A percentile compares a stretch with the other conserved stretches of the same genome.
These are phyloP conservation scores for Zygogramma bicolorata DNA, from an alignment of 2,888 invertebrate species.

Conservation along the genomic window DNA sequence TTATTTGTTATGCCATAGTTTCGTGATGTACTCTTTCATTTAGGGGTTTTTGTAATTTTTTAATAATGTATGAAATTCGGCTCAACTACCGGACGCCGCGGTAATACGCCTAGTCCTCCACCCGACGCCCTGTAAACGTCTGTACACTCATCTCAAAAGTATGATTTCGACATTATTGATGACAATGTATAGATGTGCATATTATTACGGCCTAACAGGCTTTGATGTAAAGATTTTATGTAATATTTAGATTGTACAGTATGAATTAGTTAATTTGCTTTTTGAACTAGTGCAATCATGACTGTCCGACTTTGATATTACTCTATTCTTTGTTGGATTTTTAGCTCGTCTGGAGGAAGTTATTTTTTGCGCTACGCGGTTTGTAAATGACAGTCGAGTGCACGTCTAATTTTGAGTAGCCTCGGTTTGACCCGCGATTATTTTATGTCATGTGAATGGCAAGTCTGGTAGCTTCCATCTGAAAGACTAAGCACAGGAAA, in stretches of 20 bases:
- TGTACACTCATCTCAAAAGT: constrained; percentile 53
- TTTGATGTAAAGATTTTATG: constrained; percentile 62
- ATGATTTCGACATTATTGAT: constrained; percentile 46
- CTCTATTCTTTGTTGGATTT: constrained; percentile 39
- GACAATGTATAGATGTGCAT: constrained; percentile 60
- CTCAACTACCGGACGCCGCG: background rate
- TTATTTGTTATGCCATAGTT: constrained; percentile 52
- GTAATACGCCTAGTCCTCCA: background rate
- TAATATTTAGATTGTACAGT: constrained; percentile 63
- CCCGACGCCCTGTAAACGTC: constrained; percentile 38
- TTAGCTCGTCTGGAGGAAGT: constrained; percentile 15
- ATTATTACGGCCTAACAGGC: constrained; percentile 58
- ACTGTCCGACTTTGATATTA: constrained; percentile 43
- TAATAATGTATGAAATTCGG: background rate
- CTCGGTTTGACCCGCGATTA: no score
- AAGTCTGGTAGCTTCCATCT: background rate
- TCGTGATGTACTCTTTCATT: constrained; percentile 49
- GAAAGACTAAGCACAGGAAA: no score
- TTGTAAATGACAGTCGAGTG: background rate
- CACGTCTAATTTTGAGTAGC: background rate
- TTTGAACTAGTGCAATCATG: constrained; percentile 41
- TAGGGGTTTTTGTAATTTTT: constrained; percentile 38
- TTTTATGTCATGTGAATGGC: constrained; percentile 22
- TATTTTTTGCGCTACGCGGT: background rate
- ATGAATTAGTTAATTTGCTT: constrained; percentile 43